Percentiles rank a stretch among this genome's conserved stretches.
Conservation (phyloP, 2,797 vertebrate genomes). For the Anabas testudineus region DNA sequence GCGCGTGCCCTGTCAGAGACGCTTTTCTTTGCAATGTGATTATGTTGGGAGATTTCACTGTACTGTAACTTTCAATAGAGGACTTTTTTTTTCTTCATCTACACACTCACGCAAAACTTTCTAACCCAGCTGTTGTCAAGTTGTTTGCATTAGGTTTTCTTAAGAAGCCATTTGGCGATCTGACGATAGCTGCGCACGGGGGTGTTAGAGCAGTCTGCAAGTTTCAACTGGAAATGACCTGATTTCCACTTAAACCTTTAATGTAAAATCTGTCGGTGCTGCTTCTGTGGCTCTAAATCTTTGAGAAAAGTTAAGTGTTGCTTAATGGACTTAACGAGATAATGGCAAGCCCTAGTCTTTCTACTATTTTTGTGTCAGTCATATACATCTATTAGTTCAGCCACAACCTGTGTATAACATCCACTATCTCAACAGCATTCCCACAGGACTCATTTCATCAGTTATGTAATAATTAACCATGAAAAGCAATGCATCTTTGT, state of each 20-base stretch:
- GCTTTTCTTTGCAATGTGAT: conserved; percentile 59
- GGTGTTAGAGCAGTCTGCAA: conserved; percentile 22
- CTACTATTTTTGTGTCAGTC: not conserved
- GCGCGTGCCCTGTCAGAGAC: conserved; percentile 58
- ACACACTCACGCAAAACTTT: conserved; percentile 48
- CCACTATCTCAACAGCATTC: conserved; percentile 17
- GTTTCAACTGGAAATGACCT: conserved; percentile 31
- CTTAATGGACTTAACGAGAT: conserved; percentile 47
- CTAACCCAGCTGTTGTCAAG: conserved; percentile 38
- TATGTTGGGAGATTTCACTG: conserved; percentile 57
- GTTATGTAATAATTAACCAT: conserved; percentile 41
- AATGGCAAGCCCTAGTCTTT: conserved; percentile 7
- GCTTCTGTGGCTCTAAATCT: conserved; percentile 15
- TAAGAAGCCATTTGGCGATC: conserved; percentile 51
- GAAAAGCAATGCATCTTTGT: conserved; percentile 29
- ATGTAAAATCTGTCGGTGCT: conserved; percentile 7
- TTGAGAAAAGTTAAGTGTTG: conserved; percentile 24
- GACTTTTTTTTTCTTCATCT: conserved; percentile 34
- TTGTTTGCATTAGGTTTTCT: conserved; percentile 60
- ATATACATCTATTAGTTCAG: conserved; percentile 3
- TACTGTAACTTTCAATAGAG: conserved; percentile 44
- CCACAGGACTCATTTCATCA: conserved; percentile 50
- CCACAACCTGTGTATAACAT: conserved; percentile 34
- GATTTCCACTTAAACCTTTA: conserved; percentile 38
- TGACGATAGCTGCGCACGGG: conserved; percentile 34